Base-by-base conservation (phyloP, 1,140 invertebrate genomes). In the Aphaenogaster floridana region DNA sequence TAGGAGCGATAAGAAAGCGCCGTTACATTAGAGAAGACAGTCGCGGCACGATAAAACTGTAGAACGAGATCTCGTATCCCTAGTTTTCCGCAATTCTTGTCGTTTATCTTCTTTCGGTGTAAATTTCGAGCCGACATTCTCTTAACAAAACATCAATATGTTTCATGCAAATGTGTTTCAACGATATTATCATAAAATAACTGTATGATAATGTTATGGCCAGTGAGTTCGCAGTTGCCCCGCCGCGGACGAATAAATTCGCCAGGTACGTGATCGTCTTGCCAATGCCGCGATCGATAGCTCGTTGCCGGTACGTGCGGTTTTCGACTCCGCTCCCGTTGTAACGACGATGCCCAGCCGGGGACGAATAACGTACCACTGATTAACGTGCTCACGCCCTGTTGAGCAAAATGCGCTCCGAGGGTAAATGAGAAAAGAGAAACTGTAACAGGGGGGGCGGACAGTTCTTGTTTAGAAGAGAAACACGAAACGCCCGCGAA, bases 251-350 rank as follows among this genome's bases (percentile, higher is more conserved):
- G 72, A 77, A 85, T 86, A 79, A 79, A 86, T 79, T 86, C 48
- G 50, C 71, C 17, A 13, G 34, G 48, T 86, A 86, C 83, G 83
- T 86, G 83, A 86, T 86, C 83, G 59, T 79, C 74, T 79, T 86
- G 74, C 83, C 83, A 86, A 86, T 86, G 74, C 42, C 39, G 36
- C 72, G 83, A 79, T 86, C 83, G 59, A 86, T 86, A 86, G 48
- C 48, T 79, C 61, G 71, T 72, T 76, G 80, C 66, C 54, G 52
- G 72, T 79, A 77, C 61, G 63, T 79, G 83, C 74, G 83, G 83
- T 86, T 86, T 86, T 86, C 83, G 74, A 86, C 74, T 86, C 59
- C 50, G 59, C 36, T 52, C 48, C 42, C 57, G 11, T 77, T 77
- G 72, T 79, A 79, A 86, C 83, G 83, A 66, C 71, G 83, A 77